Evolutionary conservation across 2,113 vertebrate species (phyloP), one percentile per base, ranked within the genome.

Genomic region (Laticauda laticaudata): DNA sequence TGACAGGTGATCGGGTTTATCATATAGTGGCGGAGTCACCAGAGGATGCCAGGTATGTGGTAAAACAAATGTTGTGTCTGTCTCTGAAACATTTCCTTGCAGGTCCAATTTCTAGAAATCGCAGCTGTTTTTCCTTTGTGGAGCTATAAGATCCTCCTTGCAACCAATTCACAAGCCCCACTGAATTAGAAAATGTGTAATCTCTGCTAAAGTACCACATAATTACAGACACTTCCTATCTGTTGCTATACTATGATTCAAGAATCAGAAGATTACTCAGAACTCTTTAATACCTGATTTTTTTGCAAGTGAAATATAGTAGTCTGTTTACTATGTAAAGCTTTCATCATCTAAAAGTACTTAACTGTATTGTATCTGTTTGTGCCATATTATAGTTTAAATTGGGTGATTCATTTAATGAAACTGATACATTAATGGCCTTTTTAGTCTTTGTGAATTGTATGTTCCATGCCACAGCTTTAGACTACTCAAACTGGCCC

Each of bases 21-120:
- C 99, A 99, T 93, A 98, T 99, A 93, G 98, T 99, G 20, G 99
- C 99, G 0, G 99, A 99, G 96, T 99, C 99, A 5, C 98, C 99
- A 53, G 98, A 99, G 94, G 99, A 99, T 92, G 98, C 98, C 90
- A 99, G 99, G 99, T 99, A 96, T 24, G 86, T 8, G 86, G 6
- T 91, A 91, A 51, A 12, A 39, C 51, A 23, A 45, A 4, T 10
- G 0, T 11, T 88, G 7, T 18, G 5, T 75, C 29, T 88, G 34
- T 57, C 57, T 94, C 51, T 90, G 48, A 93, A 21, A 23, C 34
- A 54, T 1, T 24, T 92, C 7, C 51, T 91, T 6, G 86, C 23
- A 93, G 3, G 12, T 45, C 48, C 86, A n/a, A 39, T 39, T 88
- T 5, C 34, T 92, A 87, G 86, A 90, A 94, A 87, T 10, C 11